A percentile compares a stretch with the other conserved stretches of the same genome.
These are phyloP conservation scores for Colius striatus DNA, from an alignment of 2,113 vertebrate species.

Conservation along the genomic window DNA sequence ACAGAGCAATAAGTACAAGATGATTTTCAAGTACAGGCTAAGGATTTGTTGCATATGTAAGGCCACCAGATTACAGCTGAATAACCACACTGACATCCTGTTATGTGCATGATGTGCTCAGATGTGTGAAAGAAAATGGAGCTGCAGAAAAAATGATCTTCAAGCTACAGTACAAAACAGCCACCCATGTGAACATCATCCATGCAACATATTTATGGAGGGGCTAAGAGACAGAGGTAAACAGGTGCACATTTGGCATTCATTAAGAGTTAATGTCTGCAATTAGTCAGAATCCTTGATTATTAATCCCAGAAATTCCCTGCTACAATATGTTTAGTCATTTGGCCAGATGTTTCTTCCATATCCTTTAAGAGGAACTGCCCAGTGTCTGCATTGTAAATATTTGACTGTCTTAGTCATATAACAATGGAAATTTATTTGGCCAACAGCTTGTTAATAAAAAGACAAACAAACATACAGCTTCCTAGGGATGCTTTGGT, in stretches of 20 bases:
- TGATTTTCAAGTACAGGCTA: not conserved
- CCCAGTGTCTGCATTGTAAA: not conserved
- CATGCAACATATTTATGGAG: not conserved
- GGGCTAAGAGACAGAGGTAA: not conserved
- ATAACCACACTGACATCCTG: not conserved
- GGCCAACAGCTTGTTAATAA: constrained; percentile 52
- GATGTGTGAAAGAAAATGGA: not conserved
- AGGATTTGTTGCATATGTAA: not conserved
- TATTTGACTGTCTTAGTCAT: constrained; percentile 46
- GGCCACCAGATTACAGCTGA: not conserved
- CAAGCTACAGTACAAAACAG: not conserved
- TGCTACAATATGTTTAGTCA: not conserved
- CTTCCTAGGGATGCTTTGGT: constrained; percentile 22
- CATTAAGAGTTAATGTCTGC: constrained; percentile 9
- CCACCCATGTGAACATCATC: not conserved
- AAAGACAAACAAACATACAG: constrained; percentile 35
- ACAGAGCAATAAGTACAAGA: not conserved
- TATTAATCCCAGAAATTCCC: constrained; percentile 35
- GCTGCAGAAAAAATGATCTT: constrained; percentile 6
- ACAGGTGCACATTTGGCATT: constrained; percentile 33
- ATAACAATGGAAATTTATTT: constrained; percentile 54
- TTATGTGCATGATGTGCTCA: not conserved
- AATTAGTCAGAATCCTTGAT: constrained; percentile 33
- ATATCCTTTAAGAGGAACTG: constrained; percentile 18
- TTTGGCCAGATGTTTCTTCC: constrained; percentile 36